phyloP scores from a whole-genome alignment of 2,113 vertebrate genomes.

The Lasiurus borealis region DNA sequence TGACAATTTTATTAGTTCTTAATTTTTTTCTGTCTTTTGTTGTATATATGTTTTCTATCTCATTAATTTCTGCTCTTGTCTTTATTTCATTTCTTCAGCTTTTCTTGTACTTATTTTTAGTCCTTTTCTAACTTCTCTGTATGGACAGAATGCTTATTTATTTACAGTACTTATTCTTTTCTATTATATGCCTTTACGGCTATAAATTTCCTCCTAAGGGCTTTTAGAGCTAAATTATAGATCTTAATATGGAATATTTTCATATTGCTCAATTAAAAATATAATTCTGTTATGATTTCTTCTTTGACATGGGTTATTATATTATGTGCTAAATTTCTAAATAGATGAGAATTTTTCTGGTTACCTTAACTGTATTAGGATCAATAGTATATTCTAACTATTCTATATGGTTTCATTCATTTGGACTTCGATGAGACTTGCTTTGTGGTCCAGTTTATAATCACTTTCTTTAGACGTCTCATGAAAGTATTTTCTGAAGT shows the following conservation, averaged over 20 bases:
- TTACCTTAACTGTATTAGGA: not conserved
- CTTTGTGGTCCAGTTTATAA: not conserved
- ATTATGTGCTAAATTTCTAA: not conserved
- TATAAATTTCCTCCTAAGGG: not conserved
- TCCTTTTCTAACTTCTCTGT: constrained; percentile 17
- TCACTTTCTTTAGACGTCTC: not conserved
- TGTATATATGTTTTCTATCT: not conserved
- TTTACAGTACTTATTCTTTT: not conserved
- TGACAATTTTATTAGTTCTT: not conserved
- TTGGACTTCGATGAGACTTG: not conserved
- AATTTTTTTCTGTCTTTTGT: not conserved
- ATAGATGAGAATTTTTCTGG: not conserved
- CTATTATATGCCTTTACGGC: not conserved
- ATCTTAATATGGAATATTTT: not conserved
- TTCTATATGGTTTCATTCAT: not conserved
- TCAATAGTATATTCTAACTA: not conserved
- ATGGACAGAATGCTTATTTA: not conserved
- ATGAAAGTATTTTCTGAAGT: not conserved
- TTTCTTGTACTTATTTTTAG: not conserved
- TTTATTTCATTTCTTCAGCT: not conserved
- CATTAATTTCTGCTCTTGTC: not conserved
- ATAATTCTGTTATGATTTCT: not conserved
- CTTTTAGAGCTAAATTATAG: not conserved
- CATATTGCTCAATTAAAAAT: not conserved
- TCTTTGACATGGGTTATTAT: not conserved